Evolutionary conservation across 2,113 vertebrate genomes (phyloP).

Genomic region (Chamaetylas fuelleborni): DNA sequence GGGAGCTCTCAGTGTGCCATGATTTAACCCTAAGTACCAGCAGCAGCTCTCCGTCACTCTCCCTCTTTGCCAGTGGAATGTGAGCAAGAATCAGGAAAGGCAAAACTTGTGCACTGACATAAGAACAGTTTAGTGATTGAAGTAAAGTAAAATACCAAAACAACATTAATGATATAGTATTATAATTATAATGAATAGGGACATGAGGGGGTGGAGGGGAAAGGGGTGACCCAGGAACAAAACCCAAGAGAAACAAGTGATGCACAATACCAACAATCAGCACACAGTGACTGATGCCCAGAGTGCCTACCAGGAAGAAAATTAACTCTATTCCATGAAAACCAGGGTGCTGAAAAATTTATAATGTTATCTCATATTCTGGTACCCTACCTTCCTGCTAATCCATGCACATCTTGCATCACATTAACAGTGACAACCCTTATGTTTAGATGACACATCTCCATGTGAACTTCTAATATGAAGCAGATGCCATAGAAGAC

Average conservation of each 20-base stretch:
- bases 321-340: not conserved
- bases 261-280: not conserved
- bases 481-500: not conserved
- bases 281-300: not conserved
- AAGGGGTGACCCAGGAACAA: not conserved
- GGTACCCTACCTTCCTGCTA: not conserved
- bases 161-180: not conserved
- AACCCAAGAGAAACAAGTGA: not conserved
- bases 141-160: not conserved
- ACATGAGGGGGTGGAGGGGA: not conserved
- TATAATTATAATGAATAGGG: not conserved
- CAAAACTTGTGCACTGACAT: not conserved
- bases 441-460: not conserved
- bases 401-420: not conserved
- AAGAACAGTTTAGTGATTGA: not conserved
- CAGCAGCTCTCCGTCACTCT: not conserved
- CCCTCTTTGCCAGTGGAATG: not conserved
- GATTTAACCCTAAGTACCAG: not conserved
- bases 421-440: not conserved
- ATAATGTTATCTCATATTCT: not conserved
- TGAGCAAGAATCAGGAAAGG: rapidly evolving
- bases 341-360: not conserved
- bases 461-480: not conserved
- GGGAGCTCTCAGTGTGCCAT: not conserved
- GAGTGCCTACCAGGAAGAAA: not conserved